phyloP scores from a whole-genome alignment of 37 sponge, comb jelly and placozoan species.

The Axinella damicornis region DNA sequence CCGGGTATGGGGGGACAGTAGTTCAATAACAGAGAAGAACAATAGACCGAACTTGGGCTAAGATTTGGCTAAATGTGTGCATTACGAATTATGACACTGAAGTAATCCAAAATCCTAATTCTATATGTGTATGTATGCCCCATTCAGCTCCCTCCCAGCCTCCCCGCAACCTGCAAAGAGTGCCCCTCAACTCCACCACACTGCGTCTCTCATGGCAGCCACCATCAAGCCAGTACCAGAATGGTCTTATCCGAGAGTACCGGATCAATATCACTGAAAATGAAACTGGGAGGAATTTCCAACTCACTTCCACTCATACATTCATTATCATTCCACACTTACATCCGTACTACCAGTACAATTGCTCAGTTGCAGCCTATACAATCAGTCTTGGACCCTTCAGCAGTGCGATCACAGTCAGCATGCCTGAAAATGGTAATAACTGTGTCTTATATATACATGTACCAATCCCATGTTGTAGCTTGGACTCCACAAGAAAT shows the following conservation, averaged over 20 bases:
- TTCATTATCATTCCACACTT: conserved; percentile 7
- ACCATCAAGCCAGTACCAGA: neutral
- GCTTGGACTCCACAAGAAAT: too few relatives aligned
- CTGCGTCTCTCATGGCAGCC: conserved; percentile 22
- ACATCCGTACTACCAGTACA: conserved; percentile 35
- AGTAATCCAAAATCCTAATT: too few relatives aligned
- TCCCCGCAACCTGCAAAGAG: conserved; percentile 9
- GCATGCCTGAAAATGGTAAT: conserved; percentile 30
- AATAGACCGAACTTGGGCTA: too few relatives aligned
- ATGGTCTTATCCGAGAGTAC: conserved; percentile 52
- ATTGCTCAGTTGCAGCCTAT: conserved; percentile 22
- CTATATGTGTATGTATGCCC: neutral
- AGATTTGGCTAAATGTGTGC: too few relatives aligned
- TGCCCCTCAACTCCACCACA: neutral
- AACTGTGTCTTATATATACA: too few relatives aligned
- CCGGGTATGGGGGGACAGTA: too few relatives aligned
- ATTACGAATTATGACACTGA: too few relatives aligned
- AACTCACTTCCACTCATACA: neutral
- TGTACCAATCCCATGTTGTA: too few relatives aligned
- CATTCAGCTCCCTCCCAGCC: conserved; percentile 17
- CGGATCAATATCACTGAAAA: conserved; percentile 22
- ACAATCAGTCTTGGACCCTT: conserved; percentile 36
- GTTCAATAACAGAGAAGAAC: too few relatives aligned
- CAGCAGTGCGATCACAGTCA: neutral
- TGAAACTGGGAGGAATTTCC: conserved; percentile 5